These are phyloP conservation scores for Dicaeum eximium DNA, from an alignment of 2,113 vertebrate species.

Conservation along the genomic window DNA sequence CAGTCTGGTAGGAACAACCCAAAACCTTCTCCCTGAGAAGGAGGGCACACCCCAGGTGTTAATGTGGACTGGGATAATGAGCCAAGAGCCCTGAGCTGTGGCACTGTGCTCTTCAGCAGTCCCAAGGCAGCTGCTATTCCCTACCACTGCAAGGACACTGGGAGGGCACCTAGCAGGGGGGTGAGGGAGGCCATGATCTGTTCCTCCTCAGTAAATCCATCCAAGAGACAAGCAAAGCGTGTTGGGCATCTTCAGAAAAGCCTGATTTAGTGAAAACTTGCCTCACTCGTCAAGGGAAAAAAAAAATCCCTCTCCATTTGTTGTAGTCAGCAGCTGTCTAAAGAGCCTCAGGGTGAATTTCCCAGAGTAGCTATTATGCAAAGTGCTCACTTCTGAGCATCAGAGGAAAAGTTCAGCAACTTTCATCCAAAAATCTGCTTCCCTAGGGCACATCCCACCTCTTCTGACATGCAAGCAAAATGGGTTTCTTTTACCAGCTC, in stretches of 20 bases:
- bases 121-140: not conserved
- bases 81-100: not conserved
- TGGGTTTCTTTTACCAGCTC: not conserved
- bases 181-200: fast-evolving
- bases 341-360: not conserved
- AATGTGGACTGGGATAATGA: not conserved
- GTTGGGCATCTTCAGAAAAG: not conserved
- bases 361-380: not conserved
- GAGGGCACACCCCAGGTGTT: fast-evolving
- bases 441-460: not conserved
- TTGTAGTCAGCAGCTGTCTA: not conserved
- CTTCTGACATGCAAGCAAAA: not conserved
- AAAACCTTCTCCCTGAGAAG: fast-evolving
- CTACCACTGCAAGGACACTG: fast-evolving
- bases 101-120: not conserved
- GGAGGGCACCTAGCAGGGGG: fast-evolving
- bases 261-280: not conserved
- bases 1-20: fast-evolving
- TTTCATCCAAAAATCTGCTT: not conserved
- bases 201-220: not conserved
- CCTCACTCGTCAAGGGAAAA: not conserved
- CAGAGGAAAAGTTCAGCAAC: slow-evolving; percentile 1
- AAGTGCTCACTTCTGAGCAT: not conserved
- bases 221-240: fast-evolving
- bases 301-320: not conserved